These are phyloP conservation scores for Brachyhypopomus occidentalis DNA, from an alignment of 2,113 vertebrate genomes.

Conservation along the genomic window DNA sequence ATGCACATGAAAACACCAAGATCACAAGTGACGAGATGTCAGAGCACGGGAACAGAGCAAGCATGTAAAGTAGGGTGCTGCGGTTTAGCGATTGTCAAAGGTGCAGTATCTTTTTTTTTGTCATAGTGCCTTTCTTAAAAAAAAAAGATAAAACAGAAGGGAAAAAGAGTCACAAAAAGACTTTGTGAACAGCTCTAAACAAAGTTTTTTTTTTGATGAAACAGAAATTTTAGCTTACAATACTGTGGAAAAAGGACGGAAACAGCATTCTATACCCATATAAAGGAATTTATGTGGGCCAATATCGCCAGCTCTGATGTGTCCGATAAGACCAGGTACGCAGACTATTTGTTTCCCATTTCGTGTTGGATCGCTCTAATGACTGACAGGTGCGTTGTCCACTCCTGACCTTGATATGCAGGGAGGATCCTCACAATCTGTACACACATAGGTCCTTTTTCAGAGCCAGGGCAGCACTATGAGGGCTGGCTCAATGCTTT, in stretches of 20 bases:
- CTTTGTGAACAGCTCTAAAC: conserved; percentile 33
- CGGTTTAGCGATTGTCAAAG: conserved; percentile 40
- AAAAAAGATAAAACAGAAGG: conserved; percentile 1
- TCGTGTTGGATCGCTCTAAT: conserved; percentile 6
- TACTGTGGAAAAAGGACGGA: conserved; percentile 7
- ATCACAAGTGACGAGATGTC: not conserved
- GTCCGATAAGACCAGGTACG: not conserved
- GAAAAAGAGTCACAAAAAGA: not conserved
- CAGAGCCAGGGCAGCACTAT: conserved; percentile 11
- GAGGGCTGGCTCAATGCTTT: conserved; percentile 46
- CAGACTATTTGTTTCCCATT: conserved; percentile 16
- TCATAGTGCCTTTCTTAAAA: conserved; percentile 30
- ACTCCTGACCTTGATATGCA: not conserved
- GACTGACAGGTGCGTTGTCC: not conserved
- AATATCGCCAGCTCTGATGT: not conserved
- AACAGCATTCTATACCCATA: not conserved
- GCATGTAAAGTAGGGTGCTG: conserved; percentile 11
- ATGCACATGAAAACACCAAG: not conserved
- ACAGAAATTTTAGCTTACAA: conserved; percentile 20
- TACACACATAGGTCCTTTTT: conserved; percentile 6
- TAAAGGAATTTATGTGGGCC: conserved; percentile 3
- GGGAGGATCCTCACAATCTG: conserved; percentile 12
- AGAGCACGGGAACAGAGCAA: not conserved
- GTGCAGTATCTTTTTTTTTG: conserved; percentile 30
- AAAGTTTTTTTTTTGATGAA: conserved; percentile 2